Base-by-base conservation (phyloP, 1,140 invertebrate species). In the Drosophila ohnishii region DNA sequence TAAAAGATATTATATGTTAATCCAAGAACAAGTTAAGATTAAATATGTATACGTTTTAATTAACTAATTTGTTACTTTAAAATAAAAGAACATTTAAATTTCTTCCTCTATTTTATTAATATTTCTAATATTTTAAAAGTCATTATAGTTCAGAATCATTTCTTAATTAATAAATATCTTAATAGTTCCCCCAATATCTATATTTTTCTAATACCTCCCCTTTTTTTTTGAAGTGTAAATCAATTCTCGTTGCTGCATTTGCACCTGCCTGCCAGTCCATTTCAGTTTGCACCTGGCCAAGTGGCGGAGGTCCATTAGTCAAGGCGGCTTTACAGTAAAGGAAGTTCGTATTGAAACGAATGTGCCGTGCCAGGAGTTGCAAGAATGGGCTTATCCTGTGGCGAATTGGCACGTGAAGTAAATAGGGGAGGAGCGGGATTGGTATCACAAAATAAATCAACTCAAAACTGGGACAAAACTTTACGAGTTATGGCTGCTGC, bases 251-350 rank as follows among this genome's bases (percentile, higher is more conserved):
- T 13, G 32, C 40, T 59, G 30, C 39, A 47, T 37, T 55, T 57
- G 16, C 58, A 57, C 16, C 67, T 61, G 70, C 35, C 55, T 16
- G 22, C 55, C 32, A 60, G 73, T 58, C 32, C 69, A 62, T 56
- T 79, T 79, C 63, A 74, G 45, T 56, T 59, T 74, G 42, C 75
- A 78, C 55, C 70, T 53, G 53, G 51, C 47, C 53, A 30, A 44
- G 30, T 56, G 44, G 19, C 50, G 39, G 45, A 58, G 62, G 53
- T 57, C 73, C 55, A 75, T 75, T 75, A 67, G 42, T 75, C 72
- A 75, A 55, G 45, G n/a, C 22, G 73, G 73, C 63, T 75, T 75
- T 42, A 39, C 44, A n/a, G 47, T 19, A 40, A 19, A 59, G 51
- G 45, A 75, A 58, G 62, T 67, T 25, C 30, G 25, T 28, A 59